phyloP scores from a whole-genome alignment of 2,888 invertebrate species.

The Napeogenes inachia region DNA sequence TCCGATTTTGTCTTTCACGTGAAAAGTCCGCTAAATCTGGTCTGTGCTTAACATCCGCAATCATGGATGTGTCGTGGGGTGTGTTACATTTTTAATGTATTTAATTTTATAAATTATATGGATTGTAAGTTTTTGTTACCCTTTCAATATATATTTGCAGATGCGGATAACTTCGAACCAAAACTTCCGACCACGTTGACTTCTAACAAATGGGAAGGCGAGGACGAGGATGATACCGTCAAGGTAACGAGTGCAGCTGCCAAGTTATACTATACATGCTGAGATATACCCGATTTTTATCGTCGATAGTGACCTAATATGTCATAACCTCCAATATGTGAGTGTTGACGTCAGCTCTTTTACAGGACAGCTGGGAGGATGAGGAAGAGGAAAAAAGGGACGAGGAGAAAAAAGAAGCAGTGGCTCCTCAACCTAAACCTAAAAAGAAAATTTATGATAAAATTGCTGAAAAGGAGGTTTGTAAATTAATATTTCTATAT shows the following conservation, averaged over 20 bases:
- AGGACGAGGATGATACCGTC: slow-evolving; percentile 91
- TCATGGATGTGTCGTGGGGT: slow-evolving; percentile 86
- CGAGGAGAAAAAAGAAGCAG: slow-evolving; percentile 82
- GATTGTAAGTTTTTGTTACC: neutral
- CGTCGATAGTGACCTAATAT: neutral
- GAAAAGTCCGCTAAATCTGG: slow-evolving; percentile 64
- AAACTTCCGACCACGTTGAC: slow-evolving; percentile 79
- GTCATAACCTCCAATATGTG: slow-evolving; percentile 62
- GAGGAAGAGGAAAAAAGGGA: slow-evolving; percentile 90
- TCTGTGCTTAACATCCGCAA: slow-evolving; percentile 64
- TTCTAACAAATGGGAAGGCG: slow-evolving; percentile 90
- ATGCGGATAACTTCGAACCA: slow-evolving; percentile 84
- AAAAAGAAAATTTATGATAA: slow-evolving; percentile 87
- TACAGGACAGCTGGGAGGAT: slow-evolving; percentile 96
- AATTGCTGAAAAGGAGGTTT: slow-evolving; percentile 92
- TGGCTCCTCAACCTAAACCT: slow-evolving; percentile 79
- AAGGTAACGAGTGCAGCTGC: slow-evolving; percentile 79
- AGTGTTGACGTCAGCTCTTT: slow-evolving; percentile 66
- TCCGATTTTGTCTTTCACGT: slow-evolving; percentile 66
- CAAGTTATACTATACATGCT: slow-evolving; percentile 41
- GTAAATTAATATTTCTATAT: slow-evolving; percentile 22
- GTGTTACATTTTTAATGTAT: slow-evolving; percentile 44
- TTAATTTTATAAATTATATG: slow-evolving; percentile 30
- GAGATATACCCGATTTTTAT: neutral
- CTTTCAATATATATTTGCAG: slow-evolving; percentile 63